Conservation (phyloP, 2,113 vertebrate genomes). For the Malurus cyaneus region DNA sequence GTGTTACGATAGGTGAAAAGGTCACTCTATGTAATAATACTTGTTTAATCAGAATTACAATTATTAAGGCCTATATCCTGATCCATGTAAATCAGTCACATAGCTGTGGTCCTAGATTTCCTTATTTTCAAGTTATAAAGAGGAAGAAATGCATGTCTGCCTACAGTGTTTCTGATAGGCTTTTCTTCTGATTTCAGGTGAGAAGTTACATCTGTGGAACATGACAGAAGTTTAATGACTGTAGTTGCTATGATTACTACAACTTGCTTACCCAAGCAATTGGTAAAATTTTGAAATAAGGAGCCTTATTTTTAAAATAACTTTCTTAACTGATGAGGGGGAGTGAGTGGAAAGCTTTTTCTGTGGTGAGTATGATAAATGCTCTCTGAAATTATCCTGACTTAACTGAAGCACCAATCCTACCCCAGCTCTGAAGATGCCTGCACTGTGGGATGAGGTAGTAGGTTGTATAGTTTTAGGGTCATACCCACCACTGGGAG, state of each 20-base stretch:
- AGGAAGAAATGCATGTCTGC: background rate
- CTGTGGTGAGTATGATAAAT: background rate
- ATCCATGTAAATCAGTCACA: background rate
- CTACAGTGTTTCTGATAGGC: background rate
- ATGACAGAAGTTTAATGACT: background rate
- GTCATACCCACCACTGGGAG: conserved; percentile 98
- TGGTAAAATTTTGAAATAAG: background rate
- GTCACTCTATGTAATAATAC: background rate
- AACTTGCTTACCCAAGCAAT: background rate
- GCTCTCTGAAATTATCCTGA: background rate
- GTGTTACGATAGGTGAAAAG: background rate
- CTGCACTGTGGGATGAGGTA: conserved; percentile 96
- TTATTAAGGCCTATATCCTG: background rate
- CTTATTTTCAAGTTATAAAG: background rate
- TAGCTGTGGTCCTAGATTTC: background rate
- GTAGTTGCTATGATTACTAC: background rate
- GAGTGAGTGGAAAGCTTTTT: background rate
- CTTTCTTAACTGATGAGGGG: background rate
- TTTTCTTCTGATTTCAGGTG: conserved; percentile 43
- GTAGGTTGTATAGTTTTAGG: conserved; percentile 99
- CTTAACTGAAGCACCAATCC: background rate
- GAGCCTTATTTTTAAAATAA: background rate
- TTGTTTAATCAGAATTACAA: background rate
- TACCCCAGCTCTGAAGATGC: conserved; percentile 19
- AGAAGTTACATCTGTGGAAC: background rate